These are phyloP conservation scores for Grammomys dolichurus DNA, from an alignment of 2,113 vertebrate species.

Conservation along the genomic window DNA sequence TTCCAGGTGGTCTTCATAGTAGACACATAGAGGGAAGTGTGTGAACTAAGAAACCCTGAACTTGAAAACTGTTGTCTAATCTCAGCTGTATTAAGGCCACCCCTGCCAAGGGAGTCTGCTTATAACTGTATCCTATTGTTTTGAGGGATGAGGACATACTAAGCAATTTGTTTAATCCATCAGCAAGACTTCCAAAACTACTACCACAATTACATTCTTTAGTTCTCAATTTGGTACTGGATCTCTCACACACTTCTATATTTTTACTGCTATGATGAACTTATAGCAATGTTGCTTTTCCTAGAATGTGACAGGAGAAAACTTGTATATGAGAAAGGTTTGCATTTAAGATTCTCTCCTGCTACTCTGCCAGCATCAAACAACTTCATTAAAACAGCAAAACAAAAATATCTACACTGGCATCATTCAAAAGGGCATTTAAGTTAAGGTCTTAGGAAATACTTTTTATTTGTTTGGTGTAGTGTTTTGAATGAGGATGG, in stretches of 20 bases:
- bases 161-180: slow-evolving; percentile 50
- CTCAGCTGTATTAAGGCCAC: neutral
- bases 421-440: neutral
- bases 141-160: slow-evolving; percentile 14
- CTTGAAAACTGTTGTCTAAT: neutral
- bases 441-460: slow-evolving; percentile 43
- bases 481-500: neutral
- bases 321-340: neutral
- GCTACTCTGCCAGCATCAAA: neutral
- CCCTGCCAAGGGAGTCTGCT: neutral
- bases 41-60: neutral
- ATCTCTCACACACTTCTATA: neutral
- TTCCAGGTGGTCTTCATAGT: neutral
- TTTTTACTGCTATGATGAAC: neutral
- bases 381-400: slow-evolving; percentile 27
- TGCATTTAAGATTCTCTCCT: neutral
- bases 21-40: neutral
- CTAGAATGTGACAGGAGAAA: neutral
- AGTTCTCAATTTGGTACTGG: slow-evolving; percentile 47
- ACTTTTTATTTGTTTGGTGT: neutral
- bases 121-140: slow-evolving; percentile 26
- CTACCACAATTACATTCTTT: slow-evolving; percentile 43
- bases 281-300: neutral
- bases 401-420: neutral
- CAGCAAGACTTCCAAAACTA: slow-evolving; percentile 53